Base-by-base conservation (phyloP, 1,140 invertebrate species). In the Aphis gossypii region DNA sequence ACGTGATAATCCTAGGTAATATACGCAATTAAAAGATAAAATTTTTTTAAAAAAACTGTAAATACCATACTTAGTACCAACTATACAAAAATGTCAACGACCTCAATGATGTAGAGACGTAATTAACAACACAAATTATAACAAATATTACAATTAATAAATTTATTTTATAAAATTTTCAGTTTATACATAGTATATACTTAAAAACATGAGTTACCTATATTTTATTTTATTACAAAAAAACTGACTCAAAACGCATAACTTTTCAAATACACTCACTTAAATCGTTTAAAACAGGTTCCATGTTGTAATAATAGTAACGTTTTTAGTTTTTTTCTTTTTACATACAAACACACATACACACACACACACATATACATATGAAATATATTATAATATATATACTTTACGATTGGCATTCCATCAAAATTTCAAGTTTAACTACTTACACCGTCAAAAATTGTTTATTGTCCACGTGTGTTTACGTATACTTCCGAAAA, bases 211-310 rank as follows among this genome's bases (percentile, higher is more conserved):
- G 18, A 51, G 18, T 51, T 51, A 51, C 14, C 18, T 51, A 51
- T 51, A 51, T 51, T 51, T 51, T 51, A 51, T 51, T 18, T 14
- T 51, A 51, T 18, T 11, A 51, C 48, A 48, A 51, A 51, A 51
- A 51, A 51, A 51, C 48, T 51, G 48, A 51, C 48, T 76, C 30
- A 76, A 76, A 76, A 76, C 14, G 14, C 23, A 76, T n/a, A 76
- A 76, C 60, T 76, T 76, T 76, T 76, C 14, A 6, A 76, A 76
- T 76, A n/a, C 60, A 76, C n/a, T n/a, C 60, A 14, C 14, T 76
- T n/a, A 68, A 68, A 68, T 68, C 60, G 60, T 68, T 68, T 76
- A 76, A 76, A 76, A 76, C 60, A 76, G 60, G 60, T 76, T 76
- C 14, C n/a, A 14, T 76, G 30, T 20, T 14, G 60, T 76, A 76